These are phyloP conservation scores for Upupa epops DNA, from an alignment of 2,113 vertebrate species.

Conservation along the genomic window DNA sequence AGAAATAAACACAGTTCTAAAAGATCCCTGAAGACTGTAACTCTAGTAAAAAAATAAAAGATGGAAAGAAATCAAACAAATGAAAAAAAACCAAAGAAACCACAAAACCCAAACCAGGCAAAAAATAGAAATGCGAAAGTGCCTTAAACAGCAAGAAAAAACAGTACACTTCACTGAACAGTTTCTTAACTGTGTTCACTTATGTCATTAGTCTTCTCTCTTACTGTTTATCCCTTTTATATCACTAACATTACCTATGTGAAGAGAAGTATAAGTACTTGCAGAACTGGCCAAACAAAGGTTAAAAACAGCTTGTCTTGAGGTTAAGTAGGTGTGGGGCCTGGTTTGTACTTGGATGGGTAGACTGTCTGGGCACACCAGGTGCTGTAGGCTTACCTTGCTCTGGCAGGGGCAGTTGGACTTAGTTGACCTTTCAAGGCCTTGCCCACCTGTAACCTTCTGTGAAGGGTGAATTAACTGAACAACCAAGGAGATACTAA, in stretches of 20 bases:
- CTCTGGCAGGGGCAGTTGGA: too few species aligned
- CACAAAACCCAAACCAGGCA: too few species aligned
- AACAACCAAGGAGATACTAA: neutral
- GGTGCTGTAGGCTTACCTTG: too few species aligned
- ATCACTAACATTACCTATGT: neutral
- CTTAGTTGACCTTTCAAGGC: too few species aligned
- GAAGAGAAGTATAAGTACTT: neutral
- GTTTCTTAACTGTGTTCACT: neutral
- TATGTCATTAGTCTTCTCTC: neutral
- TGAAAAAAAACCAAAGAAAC: too few species aligned
- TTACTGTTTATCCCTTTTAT: neutral
- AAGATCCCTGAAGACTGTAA: neutral
- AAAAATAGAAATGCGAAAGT: neutral
- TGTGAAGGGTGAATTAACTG: neutral
- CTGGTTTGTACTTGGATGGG: too few species aligned
- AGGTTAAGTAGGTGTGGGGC: too few species aligned
- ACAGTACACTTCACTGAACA: neutral
- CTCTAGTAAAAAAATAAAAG: neutral
- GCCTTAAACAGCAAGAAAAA: neutral
- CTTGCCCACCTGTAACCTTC: too few species aligned
- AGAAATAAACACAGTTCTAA: neutral
- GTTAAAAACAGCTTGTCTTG: rapidly evolving
- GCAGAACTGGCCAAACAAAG: neutral
- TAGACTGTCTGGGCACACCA: too few species aligned
- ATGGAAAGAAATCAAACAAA: neutral